Evolutionary conservation across 2,888 invertebrate genomes (phyloP).

Genomic region (Chalcosyrphus nemorum): DNA sequence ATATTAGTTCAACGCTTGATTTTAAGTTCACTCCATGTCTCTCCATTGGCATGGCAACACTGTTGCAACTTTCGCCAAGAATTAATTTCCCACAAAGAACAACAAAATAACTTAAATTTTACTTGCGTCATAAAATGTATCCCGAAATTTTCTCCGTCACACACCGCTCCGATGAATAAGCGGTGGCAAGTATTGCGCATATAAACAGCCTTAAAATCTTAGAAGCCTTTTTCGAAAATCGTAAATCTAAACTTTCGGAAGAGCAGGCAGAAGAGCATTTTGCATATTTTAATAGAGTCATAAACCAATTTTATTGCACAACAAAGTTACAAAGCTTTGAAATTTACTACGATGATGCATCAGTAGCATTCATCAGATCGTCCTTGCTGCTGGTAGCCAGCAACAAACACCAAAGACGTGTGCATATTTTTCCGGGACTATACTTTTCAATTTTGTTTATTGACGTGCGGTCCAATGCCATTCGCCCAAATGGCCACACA

Average conservation of each 20-base stretch:
- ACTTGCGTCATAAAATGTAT: conserved; percentile 26
- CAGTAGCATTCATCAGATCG: conserved; percentile 36
- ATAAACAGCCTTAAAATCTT: conserved; percentile 54
- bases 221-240: conserved; percentile 63
- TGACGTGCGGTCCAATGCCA: conserved; percentile 52
- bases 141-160: conserved; percentile 13
- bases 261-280: conserved; percentile 40
- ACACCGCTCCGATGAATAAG: conserved; percentile 10
- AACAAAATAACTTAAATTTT: conserved; percentile 36
- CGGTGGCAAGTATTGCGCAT: conserved; percentile 32
- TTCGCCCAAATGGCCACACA: conserved; percentile 39
- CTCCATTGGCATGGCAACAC: conserved; percentile 19
- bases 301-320: conserved; percentile 66
- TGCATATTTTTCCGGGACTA: conserved; percentile 13
- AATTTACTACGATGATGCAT: conserved; percentile 62
- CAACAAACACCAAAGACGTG: not conserved
- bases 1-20: not conserved
- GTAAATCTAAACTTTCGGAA: conserved; percentile 65
- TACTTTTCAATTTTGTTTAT: conserved; percentile 63
- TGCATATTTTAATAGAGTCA: conserved; percentile 63
- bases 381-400: not conserved
- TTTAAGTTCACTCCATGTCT: not conserved
- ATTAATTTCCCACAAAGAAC: conserved; percentile 31
- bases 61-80: conserved; percentile 11
- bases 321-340: conserved; percentile 63